Evolutionary conservation across 64 coral and sea anemone genomes (phyloP), one percentile per base, ranked within the genome.

Genomic region (Pocillopora verrucosa): DNA sequence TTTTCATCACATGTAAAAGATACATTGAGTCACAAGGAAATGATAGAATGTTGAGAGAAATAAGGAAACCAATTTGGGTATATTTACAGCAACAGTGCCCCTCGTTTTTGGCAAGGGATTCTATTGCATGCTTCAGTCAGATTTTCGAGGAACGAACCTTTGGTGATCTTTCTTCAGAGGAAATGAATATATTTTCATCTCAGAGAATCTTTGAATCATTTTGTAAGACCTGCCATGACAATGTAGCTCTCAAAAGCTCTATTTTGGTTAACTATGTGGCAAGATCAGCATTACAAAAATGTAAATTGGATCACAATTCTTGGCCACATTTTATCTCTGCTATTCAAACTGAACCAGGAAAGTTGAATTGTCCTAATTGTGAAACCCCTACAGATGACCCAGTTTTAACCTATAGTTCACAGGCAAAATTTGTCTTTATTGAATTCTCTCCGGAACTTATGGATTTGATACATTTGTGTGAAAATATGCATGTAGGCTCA

Each of bases 261-360:
- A 76, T 91, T 75, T 85, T 91, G 79, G n/a, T 91, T 9, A 91
- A 82, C 56, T 91, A 77, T 86, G 89, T 91, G 14, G 61, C 41
- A 20, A 20, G 61, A 83, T 84, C 65, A 76, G 80, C 72, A 59
- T 61, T 91, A 17, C n/a, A 84, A 91, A 86, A 78, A 60, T 58
- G 45, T 91, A 73, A 61, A 34, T 34, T 83, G 51, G 30, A 83
- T 74, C 51, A 83, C 78, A 91, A 74, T 91, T 85, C 70, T n/a
- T 91, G 89, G 89, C 83, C 80, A 84, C 79, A 83, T 59, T 84
- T 59, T 74, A 60, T 91, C 67, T 91, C 89, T 83, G 12, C 78
- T 83, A 16, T 91, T 73, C 79, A 83, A 62, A 30, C 30, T 30
- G 30, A 30, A 30, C 30, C 30, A 30, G 30, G 30, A 30, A 30